phyloP scores from a whole-genome alignment of 1,140 invertebrate genomes.

The Vanessa atalanta region DNA sequence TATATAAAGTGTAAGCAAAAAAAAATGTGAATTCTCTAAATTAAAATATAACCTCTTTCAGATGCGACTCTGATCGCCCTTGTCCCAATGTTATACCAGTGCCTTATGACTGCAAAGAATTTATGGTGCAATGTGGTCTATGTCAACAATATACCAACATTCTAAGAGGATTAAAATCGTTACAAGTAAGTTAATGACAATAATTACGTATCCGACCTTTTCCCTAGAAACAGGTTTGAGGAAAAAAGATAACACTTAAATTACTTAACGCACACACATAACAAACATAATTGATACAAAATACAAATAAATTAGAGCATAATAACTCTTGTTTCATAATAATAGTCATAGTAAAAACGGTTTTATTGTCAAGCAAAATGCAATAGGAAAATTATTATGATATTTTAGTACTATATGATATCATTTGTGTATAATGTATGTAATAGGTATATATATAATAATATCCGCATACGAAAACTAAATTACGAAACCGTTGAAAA shows the following conservation, averaged over 20 bases:
- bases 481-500: slow-evolving; percentile 43
- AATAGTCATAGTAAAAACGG: slow-evolving; percentile 6
- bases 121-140: slow-evolving; percentile 85
- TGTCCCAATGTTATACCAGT: slow-evolving; percentile 85
- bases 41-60: slow-evolving; percentile 44
- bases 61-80: slow-evolving; percentile 82
- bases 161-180: slow-evolving; percentile 87
- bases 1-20: neutral
- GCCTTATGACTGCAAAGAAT: slow-evolving; percentile 84
- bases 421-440: neutral
- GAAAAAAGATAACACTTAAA: too few species aligned
- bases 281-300: neutral
- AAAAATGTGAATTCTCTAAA: neutral
- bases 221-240: too few species aligned
- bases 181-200: slow-evolving; percentile 79
- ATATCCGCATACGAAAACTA: slow-evolving; percentile 37
- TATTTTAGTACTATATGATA: neutral
- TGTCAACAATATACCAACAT: slow-evolving; percentile 88
- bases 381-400: neutral
- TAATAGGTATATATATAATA: neutral
- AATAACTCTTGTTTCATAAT: neutral
- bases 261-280: too few species aligned
- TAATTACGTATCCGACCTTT: neutral
- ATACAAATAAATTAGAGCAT: neutral
- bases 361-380: neutral